phyloP scores from a whole-genome alignment of 53 echinoderm and acorn worm genomes.

The Actinopyga echinites region DNA sequence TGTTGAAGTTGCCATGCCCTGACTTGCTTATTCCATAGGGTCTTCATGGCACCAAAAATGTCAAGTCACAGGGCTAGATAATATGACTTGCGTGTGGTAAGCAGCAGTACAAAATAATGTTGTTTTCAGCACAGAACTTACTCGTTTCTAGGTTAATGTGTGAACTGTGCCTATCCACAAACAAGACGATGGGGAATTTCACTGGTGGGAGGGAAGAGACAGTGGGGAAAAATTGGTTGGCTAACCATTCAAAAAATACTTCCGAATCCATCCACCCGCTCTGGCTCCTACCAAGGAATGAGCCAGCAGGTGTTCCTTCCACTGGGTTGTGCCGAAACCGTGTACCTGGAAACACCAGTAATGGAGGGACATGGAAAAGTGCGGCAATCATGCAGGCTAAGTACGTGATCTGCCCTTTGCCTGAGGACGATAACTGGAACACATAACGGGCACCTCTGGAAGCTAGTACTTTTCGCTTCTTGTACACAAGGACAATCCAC shows the following conservation, averaged over 20 bases:
- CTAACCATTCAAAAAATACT: not conserved
- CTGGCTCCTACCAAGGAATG: not conserved
- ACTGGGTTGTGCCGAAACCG: not conserved
- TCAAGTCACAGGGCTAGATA: not conserved
- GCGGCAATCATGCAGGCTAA: not conserved
- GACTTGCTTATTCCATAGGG: not conserved
- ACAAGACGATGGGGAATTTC: not conserved
- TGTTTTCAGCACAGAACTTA: not conserved
- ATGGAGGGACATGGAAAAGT: not conserved
- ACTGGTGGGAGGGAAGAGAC: not conserved
- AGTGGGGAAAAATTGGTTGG: not conserved
- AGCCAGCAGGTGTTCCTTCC: not conserved
- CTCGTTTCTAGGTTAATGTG: not conserved
- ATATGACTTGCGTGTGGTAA: not conserved
- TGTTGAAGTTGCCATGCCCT: not conserved
- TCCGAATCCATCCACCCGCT: constrained; percentile 59
- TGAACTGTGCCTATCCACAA: not conserved
- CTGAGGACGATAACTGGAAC: not conserved
- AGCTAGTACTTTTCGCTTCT: not conserved
- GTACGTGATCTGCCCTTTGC: not conserved
- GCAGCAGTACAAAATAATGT: not conserved
- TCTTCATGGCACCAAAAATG: not conserved
- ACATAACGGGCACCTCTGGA: not conserved
- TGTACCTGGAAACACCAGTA: not conserved
- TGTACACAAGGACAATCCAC: too few species aligned